Evolutionary conservation across 2,888 invertebrate genomes (phyloP), one percentile per base, ranked within the genome.

Genomic region (Fragum sueziense): DNA sequence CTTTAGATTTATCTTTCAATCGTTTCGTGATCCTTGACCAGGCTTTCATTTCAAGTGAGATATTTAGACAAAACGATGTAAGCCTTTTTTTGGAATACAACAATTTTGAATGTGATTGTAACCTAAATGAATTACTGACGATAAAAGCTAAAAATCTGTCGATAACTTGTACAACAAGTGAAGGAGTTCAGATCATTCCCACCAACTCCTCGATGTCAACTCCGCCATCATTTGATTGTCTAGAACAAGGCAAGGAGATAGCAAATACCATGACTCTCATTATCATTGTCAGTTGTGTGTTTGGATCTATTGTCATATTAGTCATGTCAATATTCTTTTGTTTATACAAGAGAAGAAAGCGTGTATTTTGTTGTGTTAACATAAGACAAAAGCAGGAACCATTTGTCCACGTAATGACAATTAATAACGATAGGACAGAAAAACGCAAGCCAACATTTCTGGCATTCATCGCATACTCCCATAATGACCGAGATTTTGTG

Each of bases 381-480:
- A 1, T 1, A 9, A 17, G 22, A 22, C 27, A 3, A 17, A 29
- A 17, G 25, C 27, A 27, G 2, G 61, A 61, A 29, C 61, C 1
- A 3, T 61, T 61, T 25, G 61, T 61, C 2, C 61, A 61, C 31
- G 27, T 61, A 7, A 61, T 61, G 11, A 20, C 61, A 7, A 29
- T 29, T 4, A 2, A 9, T 61, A 25, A 61, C 1, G 61, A 61
- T 9, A 27, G 29, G 25, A 29, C 11, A 31, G 14, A 27, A 20
- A 29, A 1, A 29, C 61, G 27, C 3, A 61, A 29, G 27, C 61
- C 31, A 27, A 61, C 2, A 27, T 61, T 61, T n/a, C 33, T 61
- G 11, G 61, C 61, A 1, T 61, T 61, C 61, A 27, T 61, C 14
- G 61, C 61, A 25, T 61, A 61, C n/a, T 61, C 61, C 7, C 61